These are phyloP conservation scores for Cephus spinipes DNA, from an alignment of 2,888 invertebrate species.

Conservation along the genomic window DNA sequence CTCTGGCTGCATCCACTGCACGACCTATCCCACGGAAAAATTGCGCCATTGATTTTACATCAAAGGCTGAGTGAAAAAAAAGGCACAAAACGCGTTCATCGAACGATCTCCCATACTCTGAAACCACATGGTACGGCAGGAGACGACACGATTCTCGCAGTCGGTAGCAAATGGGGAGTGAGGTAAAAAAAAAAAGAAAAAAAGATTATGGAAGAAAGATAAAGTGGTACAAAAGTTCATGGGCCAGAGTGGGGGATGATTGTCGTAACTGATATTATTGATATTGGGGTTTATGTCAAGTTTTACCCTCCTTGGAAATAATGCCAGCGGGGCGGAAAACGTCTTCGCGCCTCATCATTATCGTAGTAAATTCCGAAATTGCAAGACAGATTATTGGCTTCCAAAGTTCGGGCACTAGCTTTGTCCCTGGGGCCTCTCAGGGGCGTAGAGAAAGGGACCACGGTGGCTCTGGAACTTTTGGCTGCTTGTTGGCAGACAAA, in stretches of 20 bases:
- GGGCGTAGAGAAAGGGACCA: slow-evolving; percentile 38
- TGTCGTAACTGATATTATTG: background rate
- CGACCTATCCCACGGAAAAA: slow-evolving; percentile 57
- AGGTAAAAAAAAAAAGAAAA: slow-evolving; percentile 4
- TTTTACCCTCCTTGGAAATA: background rate
- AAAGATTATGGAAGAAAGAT: background rate
- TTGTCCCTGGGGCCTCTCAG: background rate
- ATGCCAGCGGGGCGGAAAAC: background rate
- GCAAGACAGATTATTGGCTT: slow-evolving; percentile 57
- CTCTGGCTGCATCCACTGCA: slow-evolving; percentile 25
- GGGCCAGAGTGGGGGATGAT: background rate
- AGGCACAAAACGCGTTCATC: background rate
- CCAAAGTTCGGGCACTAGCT: slow-evolving; percentile 39
- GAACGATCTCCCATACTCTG: background rate
- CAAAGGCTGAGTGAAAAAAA: slow-evolving; percentile 53
- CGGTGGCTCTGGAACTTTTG: slow-evolving; percentile 45
- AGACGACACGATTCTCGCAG: background rate
- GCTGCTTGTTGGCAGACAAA: slow-evolving; percentile 55
- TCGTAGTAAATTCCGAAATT: slow-evolving; percentile 46
- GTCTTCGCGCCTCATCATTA: slow-evolving; percentile 1
- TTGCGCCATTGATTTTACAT: slow-evolving; percentile 65
- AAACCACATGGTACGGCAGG: background rate
- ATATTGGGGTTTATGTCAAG: background rate
- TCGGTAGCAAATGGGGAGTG: background rate
- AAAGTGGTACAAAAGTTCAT: background rate